These are phyloP conservation scores for Hydrolagus colliei DNA, from an alignment of 2,797 vertebrate species.

Conservation along the genomic window DNA sequence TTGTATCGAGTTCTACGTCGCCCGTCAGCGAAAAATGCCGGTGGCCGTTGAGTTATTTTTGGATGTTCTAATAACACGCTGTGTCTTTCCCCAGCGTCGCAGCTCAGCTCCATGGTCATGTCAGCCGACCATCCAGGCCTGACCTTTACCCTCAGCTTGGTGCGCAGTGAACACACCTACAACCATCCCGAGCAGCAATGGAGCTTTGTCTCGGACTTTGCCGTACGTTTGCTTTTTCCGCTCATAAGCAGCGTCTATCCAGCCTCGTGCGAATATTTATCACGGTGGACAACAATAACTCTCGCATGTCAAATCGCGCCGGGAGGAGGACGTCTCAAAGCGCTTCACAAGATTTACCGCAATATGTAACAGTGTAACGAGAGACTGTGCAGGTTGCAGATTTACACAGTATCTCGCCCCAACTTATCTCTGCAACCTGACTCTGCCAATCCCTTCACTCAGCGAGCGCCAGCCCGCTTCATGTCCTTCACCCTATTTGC, in stretches of 20 bases:
- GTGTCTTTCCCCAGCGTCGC: conserved; percentile 52
- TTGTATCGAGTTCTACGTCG: too few species aligned
- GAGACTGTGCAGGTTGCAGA: too few species aligned
- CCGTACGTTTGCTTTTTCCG: conserved; percentile 56
- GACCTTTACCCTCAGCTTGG: conserved; percentile 77
- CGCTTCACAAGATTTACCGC: too few species aligned
- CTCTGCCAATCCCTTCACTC: not conserved
- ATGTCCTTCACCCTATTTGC: too few species aligned
- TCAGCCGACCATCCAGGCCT: conserved; percentile 72
- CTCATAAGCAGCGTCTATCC: too few species aligned
- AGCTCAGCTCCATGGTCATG: conserved; percentile 72
- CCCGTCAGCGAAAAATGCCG: too few species aligned
- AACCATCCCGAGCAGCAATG: conserved; percentile 83
- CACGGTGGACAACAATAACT: too few species aligned
- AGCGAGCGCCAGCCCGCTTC: too few species aligned
- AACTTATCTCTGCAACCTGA: not conserved
- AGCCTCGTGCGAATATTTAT: too few species aligned
- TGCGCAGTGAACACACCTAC: conserved; percentile 76
- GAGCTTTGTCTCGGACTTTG: conserved; percentile 84
- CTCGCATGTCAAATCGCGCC: too few species aligned
- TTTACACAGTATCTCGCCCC: not conserved
- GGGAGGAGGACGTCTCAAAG: too few species aligned
- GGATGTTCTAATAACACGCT: not conserved
- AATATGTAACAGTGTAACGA: too few species aligned
- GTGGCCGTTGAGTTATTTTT: not conserved